phyloP scores from a whole-genome alignment of 2,113 vertebrate species.

The Dasyprocta punctata region DNA sequence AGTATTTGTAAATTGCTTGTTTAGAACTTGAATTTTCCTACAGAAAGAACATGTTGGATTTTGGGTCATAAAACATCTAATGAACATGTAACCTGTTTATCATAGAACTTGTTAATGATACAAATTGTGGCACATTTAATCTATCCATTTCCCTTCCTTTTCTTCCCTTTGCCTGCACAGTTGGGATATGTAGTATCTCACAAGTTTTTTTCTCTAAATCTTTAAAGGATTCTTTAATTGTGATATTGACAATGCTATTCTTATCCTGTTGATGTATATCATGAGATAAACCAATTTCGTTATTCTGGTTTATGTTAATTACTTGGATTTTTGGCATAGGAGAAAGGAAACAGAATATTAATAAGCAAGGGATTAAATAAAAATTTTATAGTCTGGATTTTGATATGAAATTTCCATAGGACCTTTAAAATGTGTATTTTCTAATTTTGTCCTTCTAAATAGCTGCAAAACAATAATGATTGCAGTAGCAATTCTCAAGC shows the following conservation, averaged over 20 bases:
- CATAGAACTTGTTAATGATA: not conserved
- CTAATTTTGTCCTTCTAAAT: not conserved
- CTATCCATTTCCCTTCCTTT: not conserved
- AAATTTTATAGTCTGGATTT: not conserved
- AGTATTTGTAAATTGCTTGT: not conserved
- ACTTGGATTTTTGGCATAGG: not conserved
- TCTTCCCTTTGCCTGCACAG: not conserved
- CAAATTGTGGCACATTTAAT: not conserved
- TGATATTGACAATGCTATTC: not conserved
- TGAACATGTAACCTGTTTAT: not conserved
- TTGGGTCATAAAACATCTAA: not conserved
- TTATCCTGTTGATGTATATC: not conserved
- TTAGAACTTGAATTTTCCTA: not conserved
- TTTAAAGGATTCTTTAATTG: not conserved
- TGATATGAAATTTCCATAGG: not conserved
- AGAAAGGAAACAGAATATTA: slow-evolving; percentile 18
- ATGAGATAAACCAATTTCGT: not conserved
- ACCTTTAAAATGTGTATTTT: not conserved
- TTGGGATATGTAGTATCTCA: not conserved
- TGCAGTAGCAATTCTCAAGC: not conserved
- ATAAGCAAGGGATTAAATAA: not conserved
- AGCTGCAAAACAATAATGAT: not conserved
- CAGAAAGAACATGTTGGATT: not conserved
- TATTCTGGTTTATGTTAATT: not conserved
- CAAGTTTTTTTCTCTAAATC: not conserved